Conservation (phyloP, 2,888 invertebrate species). For the Chymomyza amoena region DNA sequence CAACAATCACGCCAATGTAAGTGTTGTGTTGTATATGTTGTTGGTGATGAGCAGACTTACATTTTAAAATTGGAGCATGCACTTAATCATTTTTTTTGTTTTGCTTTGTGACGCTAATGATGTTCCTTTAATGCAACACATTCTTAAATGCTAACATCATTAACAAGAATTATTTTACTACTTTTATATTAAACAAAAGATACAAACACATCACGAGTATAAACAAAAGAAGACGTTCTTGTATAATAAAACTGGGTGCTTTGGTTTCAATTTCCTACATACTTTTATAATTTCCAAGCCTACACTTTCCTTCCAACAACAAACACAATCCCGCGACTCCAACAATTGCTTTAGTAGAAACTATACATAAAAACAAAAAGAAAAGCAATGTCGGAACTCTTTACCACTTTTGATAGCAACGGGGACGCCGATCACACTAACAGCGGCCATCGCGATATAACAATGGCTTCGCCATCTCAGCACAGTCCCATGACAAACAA, state of each 20-base stretch:
- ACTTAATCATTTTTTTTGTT: background rate
- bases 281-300: slow-evolving; percentile 14
- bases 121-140: background rate
- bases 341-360: slow-evolving; percentile 19
- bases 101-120: background rate
- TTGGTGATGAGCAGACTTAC: background rate
- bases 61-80: background rate
- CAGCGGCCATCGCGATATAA: slow-evolving; percentile 50
- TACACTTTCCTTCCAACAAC: slow-evolving; percentile 8
- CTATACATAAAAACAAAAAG: slow-evolving; percentile 6
- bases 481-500: slow-evolving; percentile 75
- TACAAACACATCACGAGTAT: slow-evolving; percentile 25
- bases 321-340: background rate
- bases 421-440: slow-evolving; percentile 59
- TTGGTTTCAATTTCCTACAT: slow-evolving; percentile 37
- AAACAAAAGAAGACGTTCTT: background rate
- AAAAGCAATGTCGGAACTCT: slow-evolving; percentile 76
- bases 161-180: background rate
- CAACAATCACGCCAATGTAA: too few species aligned
- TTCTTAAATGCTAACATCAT: background rate
- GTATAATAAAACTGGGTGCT: slow-evolving; percentile 26
- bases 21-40: background rate
- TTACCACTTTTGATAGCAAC: slow-evolving; percentile 77
- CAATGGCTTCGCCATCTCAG: slow-evolving; percentile 78
- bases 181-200: background rate